Conservation (phyloP, 2,797 vertebrate genomes). For the Cyclopterus lumpus region DNA sequence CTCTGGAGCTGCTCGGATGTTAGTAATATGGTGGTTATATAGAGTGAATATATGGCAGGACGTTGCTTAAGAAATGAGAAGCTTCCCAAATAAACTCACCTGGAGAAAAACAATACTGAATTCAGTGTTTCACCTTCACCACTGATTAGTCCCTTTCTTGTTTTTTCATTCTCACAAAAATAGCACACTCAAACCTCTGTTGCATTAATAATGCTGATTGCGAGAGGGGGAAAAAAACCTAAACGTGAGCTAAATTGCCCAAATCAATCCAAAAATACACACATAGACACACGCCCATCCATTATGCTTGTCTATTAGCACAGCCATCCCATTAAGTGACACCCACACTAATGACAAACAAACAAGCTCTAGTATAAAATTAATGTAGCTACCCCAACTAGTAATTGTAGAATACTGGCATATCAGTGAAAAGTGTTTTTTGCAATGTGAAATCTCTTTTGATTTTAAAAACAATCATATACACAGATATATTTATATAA, state of each 20-base stretch:
- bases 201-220: constrained; percentile 52
- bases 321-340: constrained; percentile 44
- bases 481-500: not conserved
- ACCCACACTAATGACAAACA: constrained; percentile 53
- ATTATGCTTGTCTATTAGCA: constrained; percentile 47
- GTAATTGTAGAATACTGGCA: constrained; percentile 6
- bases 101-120: not conserved
- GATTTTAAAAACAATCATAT: not conserved
- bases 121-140: constrained; percentile 49
- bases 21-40: constrained; percentile 2
- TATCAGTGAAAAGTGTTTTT: not conserved
- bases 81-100: not conserved
- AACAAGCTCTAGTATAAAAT: constrained; percentile 41
- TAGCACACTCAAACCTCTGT: constrained; percentile 32
- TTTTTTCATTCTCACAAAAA: constrained; percentile 16
- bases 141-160: constrained; percentile 41
- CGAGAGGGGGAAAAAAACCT: constrained; percentile 2
- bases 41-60: not conserved
- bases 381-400: constrained; percentile 27
- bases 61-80: not conserved
- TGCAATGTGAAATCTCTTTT: not conserved
- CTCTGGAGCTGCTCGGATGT: constrained; percentile 2
- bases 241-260: constrained; percentile 38
- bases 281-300: constrained; percentile 18
- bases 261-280: constrained; percentile 38